These are phyloP conservation scores for Amphimedon queenslandica DNA, from an alignment of 37 sponge, comb jelly and placozoan species.

Conservation along the genomic window DNA sequence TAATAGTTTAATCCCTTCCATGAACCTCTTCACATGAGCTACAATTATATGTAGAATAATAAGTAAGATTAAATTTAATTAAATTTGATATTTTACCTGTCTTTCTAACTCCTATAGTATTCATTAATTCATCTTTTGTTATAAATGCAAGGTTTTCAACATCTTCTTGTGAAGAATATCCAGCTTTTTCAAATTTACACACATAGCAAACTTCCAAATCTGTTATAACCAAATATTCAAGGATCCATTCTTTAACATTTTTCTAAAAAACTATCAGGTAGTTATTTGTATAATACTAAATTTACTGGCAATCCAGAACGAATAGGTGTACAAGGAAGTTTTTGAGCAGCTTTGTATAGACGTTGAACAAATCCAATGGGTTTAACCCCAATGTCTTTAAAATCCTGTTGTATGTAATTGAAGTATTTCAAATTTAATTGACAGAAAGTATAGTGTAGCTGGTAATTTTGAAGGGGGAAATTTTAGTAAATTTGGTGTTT, in stretches of 20 bases:
- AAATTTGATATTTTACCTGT: conserved; percentile 51
- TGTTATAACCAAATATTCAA: conserved; percentile 19
- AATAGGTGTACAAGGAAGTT: conserved; percentile 37
- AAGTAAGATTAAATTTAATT: no score
- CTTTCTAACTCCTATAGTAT: conserved; percentile 60
- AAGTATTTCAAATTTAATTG: background rate
- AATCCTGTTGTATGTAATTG: conserved; percentile 25
- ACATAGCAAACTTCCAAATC: conserved; percentile 31
- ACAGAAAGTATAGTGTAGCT: no score
- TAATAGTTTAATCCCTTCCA: background rate
- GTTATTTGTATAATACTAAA: background rate
- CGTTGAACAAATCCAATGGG: conserved; percentile 52
- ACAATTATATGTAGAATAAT: background rate
- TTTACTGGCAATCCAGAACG: conserved; percentile 52
- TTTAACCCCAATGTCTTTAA: conserved; percentile 60
- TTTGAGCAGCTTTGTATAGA: conserved; percentile 46
- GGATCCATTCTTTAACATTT: conserved; percentile 43
- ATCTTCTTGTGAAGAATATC: conserved; percentile 53
- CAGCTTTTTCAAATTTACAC: conserved; percentile 35
- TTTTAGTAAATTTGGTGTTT: no score
- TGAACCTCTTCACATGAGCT: background rate
- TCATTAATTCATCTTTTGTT: conserved; percentile 32
- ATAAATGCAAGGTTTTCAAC: conserved; percentile 56
- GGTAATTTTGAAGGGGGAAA: no score
- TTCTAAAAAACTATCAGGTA: conserved; percentile 18